phyloP scores from a whole-genome alignment of 2,888 invertebrate species.

The Orthonychiurus folsomi region DNA sequence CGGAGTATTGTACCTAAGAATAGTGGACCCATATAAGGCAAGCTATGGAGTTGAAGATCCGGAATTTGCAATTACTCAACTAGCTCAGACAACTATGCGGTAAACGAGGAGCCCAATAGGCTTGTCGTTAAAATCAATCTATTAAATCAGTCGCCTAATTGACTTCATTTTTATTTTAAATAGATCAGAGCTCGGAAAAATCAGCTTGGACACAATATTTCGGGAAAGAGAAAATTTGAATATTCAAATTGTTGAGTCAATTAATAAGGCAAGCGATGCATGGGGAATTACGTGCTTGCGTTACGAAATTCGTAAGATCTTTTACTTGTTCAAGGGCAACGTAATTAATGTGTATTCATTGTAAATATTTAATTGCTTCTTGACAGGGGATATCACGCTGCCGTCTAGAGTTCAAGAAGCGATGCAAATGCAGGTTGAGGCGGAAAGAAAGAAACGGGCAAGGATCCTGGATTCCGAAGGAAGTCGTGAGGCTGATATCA shows the following conservation, averaged over 20 bases:
- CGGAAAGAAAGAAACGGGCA: slow-evolving; percentile 91
- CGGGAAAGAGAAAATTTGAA: slow-evolving; percentile 92
- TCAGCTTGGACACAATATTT: slow-evolving; percentile 91
- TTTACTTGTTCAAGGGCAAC: too few relatives aligned
- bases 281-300: slow-evolving; percentile 97
- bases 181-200: slow-evolving; percentile 88
- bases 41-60: slow-evolving; percentile 99
- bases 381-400: slow-evolving; percentile 78
- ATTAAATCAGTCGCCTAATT: too few relatives aligned
- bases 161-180: too few relatives aligned
- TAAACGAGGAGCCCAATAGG: slow-evolving; percentile 32
- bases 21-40: slow-evolving; percentile 85
- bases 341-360: too few relatives aligned
- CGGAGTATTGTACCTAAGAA: slow-evolving; percentile 89
- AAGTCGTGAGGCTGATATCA: slow-evolving; percentile 80
- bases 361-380: too few relatives aligned
- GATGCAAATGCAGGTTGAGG: slow-evolving; percentile 99
- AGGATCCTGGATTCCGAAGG: slow-evolving; percentile 97
- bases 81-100: slow-evolving; percentile 99
- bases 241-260: slow-evolving; percentile 84
- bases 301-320: slow-evolving; percentile 79
- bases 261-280: slow-evolving; percentile 94
- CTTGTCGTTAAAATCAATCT: background rate
- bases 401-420: slow-evolving; percentile 92
- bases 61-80: slow-evolving; percentile 96